A percentile compares a stretch with the other conserved stretches of the same genome.
These are phyloP conservation scores for Psilopogon haemacephalus DNA, from an alignment of 2,113 vertebrate species.

Conservation along the genomic window DNA sequence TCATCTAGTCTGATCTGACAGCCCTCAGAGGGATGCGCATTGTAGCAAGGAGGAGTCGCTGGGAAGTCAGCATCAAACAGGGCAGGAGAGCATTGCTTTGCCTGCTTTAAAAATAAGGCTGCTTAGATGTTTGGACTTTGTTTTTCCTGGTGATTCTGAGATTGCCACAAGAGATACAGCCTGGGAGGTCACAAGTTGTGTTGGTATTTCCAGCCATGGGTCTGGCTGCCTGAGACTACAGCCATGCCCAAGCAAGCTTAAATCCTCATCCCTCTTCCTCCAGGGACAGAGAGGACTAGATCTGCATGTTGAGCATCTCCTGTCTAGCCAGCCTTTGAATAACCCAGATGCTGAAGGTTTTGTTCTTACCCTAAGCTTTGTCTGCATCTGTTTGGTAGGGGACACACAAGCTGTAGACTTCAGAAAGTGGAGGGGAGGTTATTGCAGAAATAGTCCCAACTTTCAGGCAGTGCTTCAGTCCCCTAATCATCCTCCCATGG, in stretches of 20 bases:
- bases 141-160: neutral
- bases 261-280: neutral
- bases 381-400: neutral
- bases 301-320: neutral
- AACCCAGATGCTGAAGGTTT: neutral
- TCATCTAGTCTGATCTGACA: neutral
- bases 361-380: neutral
- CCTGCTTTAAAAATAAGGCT: neutral
- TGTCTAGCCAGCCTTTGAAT: neutral
- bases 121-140: neutral
- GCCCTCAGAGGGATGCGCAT: accelerated
- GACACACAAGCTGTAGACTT: neutral
- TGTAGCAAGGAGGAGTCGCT: neutral
- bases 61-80: neutral
- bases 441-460: neutral
- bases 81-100: neutral
- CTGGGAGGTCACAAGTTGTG: accelerated
- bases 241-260: neutral
- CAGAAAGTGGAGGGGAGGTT: neutral
- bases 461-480: too few relatives aligned
- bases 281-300: neutral
- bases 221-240: neutral
- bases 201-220: neutral
- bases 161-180: neutral
- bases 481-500: too few relatives aligned